phyloP scores from a whole-genome alignment of 2,888 invertebrate genomes.

The Drosophila acutilabella region DNA sequence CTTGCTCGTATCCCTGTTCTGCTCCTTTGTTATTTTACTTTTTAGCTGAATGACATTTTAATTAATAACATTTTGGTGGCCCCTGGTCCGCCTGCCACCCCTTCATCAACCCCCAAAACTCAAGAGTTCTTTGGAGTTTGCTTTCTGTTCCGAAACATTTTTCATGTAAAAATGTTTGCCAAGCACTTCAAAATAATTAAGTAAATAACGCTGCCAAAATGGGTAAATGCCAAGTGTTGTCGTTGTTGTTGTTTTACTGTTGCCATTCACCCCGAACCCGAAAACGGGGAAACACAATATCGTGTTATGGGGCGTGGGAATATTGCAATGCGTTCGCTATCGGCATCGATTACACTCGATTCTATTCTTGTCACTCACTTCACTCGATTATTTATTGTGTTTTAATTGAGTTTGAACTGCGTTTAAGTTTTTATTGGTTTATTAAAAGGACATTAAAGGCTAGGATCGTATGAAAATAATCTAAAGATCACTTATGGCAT shows the following conservation, averaged over 20 bases:
- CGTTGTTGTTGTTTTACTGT: constrained; percentile 38
- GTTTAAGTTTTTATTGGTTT: neutral
- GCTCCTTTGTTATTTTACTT: constrained; percentile 56
- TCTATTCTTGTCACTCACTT: constrained; percentile 6
- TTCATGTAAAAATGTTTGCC: constrained; percentile 80
- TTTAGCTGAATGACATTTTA: constrained; percentile 82
- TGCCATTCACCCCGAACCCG: constrained; percentile 26
- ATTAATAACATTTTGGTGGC: constrained; percentile 82
- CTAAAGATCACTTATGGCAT: neutral
- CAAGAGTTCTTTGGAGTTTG: constrained; percentile 27
- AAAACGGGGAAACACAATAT: constrained; percentile 71
- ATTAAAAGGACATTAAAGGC: neutral
- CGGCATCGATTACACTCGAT: constrained; percentile 23
- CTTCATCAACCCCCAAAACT: constrained; percentile 7
- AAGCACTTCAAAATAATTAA: constrained; percentile 79
- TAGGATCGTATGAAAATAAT: neutral
- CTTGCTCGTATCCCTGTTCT: constrained; percentile 40
- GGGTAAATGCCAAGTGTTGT: constrained; percentile 51
- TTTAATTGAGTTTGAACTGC: constrained; percentile 1
- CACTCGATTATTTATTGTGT: neutral
- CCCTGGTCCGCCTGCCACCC: constrained; percentile 16
- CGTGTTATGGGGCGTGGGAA: constrained; percentile 62
- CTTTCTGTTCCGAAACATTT: constrained; percentile 68
- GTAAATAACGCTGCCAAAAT: constrained; percentile 71
- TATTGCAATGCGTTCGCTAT: constrained; percentile 20